Conservation (phyloP, 2,797 vertebrate species). For the Coilia nasus region DNA sequence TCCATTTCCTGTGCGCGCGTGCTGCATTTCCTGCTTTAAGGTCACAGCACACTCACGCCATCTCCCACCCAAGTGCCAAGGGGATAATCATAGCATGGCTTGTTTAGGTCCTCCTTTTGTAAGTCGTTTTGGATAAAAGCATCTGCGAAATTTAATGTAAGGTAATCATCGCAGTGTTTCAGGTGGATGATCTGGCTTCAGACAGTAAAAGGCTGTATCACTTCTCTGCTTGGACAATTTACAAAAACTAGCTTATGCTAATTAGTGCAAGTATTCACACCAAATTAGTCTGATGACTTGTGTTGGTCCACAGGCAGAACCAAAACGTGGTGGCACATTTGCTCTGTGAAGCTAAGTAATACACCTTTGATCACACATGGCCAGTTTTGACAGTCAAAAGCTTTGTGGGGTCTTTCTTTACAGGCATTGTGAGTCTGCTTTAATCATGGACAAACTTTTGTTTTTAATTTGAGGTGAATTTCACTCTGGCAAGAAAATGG, state of each 20-base stretch:
- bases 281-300: not conserved
- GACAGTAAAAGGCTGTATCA: too few relatives aligned
- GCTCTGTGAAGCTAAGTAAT: too few relatives aligned
- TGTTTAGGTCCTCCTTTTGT: too few relatives aligned
- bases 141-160: too few relatives aligned
- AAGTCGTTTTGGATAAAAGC: not conserved
- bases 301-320: too few relatives aligned
- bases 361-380: too few relatives aligned
- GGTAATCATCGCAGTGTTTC: not conserved
- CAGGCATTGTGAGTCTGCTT: not conserved
- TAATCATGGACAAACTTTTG: not conserved
- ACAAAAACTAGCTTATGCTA: too few relatives aligned
- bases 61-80: not conserved
- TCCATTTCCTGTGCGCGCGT: too few relatives aligned
- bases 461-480: not conserved
- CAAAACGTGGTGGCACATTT: too few relatives aligned
- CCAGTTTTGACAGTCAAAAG: not conserved
- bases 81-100: too few relatives aligned
- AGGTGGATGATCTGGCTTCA: too few relatives aligned
- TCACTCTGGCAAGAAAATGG: not conserved
- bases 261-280: not conserved
- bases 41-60: not conserved
- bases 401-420: not conserved
- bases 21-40: not conserved
- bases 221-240: too few relatives aligned